These are phyloP conservation scores for Hemithea aestivaria DNA, from an alignment of 2,888 invertebrate species.

Conservation along the genomic window DNA sequence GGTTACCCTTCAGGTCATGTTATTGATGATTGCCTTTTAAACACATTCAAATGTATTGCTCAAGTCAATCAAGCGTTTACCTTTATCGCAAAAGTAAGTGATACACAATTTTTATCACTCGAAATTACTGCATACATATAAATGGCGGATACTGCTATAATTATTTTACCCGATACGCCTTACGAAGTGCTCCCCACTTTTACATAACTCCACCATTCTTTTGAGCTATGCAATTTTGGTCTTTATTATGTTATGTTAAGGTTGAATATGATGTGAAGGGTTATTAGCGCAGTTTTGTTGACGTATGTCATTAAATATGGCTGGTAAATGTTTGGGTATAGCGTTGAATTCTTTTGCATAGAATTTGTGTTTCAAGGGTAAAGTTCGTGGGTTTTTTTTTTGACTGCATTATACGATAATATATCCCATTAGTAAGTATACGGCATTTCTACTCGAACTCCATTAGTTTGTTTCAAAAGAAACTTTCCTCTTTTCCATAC, in stretches of 20 bases:
- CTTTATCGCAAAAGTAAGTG: slow-evolving; percentile 33
- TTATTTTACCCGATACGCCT: slow-evolving; percentile 47
- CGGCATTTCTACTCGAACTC: too few relatives aligned
- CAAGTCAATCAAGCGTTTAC: slow-evolving; percentile 40
- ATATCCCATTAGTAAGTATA: too few relatives aligned
- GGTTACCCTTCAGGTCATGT: background rate
- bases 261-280: background rate
- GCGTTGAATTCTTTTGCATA: background rate
- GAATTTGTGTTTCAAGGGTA: slow-evolving; percentile 1
- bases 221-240: slow-evolving; percentile 5
- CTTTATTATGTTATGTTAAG: slow-evolving; percentile 15
- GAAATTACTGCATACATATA: slow-evolving; percentile 46
- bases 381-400: slow-evolving; percentile 2
- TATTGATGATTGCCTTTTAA: slow-evolving; percentile 5
- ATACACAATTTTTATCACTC: slow-evolving; percentile 34
- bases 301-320: slow-evolving; percentile 13
- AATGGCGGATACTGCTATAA: slow-evolving; percentile 58
- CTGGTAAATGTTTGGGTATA: slow-evolving; percentile 8
- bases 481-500: too few relatives aligned
- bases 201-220: slow-evolving; percentile 3
- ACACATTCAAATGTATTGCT: slow-evolving; percentile 21
- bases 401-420: background rate
- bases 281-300: slow-evolving; percentile 6
- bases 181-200: slow-evolving; percentile 29
- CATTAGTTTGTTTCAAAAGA: too few relatives aligned